Base-by-base conservation (phyloP, 2,797 vertebrate species). In the Emys orbicularis region DNA sequence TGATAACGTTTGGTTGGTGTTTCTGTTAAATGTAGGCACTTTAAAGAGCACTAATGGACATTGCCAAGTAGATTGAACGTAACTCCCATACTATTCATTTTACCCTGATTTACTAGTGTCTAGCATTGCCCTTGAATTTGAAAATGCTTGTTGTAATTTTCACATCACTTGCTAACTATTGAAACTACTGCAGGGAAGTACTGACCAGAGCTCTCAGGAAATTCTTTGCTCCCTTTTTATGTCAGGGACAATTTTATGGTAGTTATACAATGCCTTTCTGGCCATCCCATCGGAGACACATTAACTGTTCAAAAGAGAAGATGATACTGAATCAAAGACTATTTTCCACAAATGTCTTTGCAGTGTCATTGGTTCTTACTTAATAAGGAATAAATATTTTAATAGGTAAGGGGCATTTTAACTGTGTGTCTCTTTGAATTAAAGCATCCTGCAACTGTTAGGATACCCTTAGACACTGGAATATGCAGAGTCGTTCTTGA, bases 31-130 rank as follows among this genome's bases (percentile, higher is more conserved):
- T 34, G 15, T 15, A 76, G 90, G 7, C 89, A 23, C 18, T 85
- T 37, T 12, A n/a, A 65, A n/a, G 12, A 65, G 34, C 6, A 1
- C 44, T 49, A 27, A 50, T 87, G 3, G 5, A 52, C 21, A 4
- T 16, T n/a, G 1, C 56, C 29, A 29, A n/a, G 11, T 1, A 11
- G 83, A 79, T 2, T 0, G 1, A 53, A 7, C 8, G 0, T 47
- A 8, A 16, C 19, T 47, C 13, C 50, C 49, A 44, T n/a, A 9
- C 82, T 54, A 11, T 57, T 44, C 6, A 4, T 85, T 86, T 53
- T 80, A 59, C 11, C 8, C 19, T 47, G 79, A 34, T 27, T 77
- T 41, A 1, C 25, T 47, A 6, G 3, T 49, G 8, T 53, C 0
- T 0, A 2, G 11, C 10, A 54, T 47, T 44, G 80, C 74, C 27